These are phyloP conservation scores for Psittacus erithacus DNA, from an alignment of 2,113 vertebrate genomes.

Conservation along the genomic window DNA sequence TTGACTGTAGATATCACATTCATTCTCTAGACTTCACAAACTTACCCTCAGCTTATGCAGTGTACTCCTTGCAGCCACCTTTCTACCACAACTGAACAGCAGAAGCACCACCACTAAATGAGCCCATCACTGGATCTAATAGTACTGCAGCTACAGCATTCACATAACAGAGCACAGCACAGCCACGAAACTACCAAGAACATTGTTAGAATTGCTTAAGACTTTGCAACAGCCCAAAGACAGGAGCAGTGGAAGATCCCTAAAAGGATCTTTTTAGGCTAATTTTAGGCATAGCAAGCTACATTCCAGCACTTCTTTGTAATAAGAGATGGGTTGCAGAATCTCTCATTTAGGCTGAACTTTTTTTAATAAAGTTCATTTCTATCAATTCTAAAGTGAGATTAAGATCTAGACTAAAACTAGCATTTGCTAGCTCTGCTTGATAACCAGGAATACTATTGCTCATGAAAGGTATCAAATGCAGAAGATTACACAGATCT, in stretches of 20 bases:
- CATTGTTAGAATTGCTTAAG: rapidly evolving
- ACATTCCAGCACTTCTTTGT: background rate
- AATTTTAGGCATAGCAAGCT: background rate
- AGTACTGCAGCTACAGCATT: background rate
- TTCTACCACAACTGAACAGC: background rate
- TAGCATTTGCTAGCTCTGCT: background rate
- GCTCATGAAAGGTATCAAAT: background rate
- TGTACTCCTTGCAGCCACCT: background rate
- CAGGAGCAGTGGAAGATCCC: background rate
- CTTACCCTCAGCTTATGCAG: conserved; percentile 10
- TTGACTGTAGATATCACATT: background rate
- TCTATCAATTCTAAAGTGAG: background rate
- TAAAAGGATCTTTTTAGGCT: no score
- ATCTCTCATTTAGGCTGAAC: background rate
- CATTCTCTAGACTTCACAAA: background rate
- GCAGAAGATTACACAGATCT: background rate
- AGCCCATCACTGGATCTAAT: rapidly evolving
- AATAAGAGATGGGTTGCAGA: background rate
- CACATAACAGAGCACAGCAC: background rate
- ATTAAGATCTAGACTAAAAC: background rate
- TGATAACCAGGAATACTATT: background rate
- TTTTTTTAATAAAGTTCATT: background rate
- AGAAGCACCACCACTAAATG: background rate
- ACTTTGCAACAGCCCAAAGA: background rate
- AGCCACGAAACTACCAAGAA: background rate